These are phyloP conservation scores for Archivesica marissinica DNA, from an alignment of 1,140 invertebrate species.

Conservation along the genomic window DNA sequence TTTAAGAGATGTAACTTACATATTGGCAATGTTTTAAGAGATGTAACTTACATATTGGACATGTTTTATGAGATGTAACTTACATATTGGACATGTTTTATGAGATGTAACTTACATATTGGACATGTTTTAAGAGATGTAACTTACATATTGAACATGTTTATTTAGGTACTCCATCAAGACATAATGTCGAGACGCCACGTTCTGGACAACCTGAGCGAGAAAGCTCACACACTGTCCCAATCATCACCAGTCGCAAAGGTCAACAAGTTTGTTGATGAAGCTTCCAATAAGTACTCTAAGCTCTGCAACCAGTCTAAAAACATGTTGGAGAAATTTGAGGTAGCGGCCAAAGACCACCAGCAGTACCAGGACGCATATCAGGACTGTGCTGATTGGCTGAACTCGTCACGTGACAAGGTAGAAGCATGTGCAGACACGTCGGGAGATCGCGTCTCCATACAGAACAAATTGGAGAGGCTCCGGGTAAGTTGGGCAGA, in stretches of 20 bases:
- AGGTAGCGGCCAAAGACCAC: conserved; percentile 94
- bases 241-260: conserved; percentile 84
- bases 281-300: conserved; percentile 94
- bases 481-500: conserved; percentile 88
- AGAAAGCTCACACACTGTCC: conserved; percentile 95
- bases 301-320: conserved; percentile 95
- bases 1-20: too few species aligned
- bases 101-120: too few species aligned
- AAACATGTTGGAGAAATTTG: conserved; percentile 92
- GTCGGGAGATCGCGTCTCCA: conserved; percentile 93
- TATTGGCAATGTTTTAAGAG: too few species aligned
- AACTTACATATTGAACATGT: too few species aligned
- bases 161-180: conserved; percentile 90
- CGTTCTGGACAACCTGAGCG: conserved; percentile 94
- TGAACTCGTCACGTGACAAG: conserved; percentile 93
- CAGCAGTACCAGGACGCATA: conserved; percentile 94
- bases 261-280: conserved; percentile 92
- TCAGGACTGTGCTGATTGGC: conserved; percentile 94
- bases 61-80: too few species aligned
- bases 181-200: conserved; percentile 96
- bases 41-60: too few species aligned
- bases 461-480: conserved; percentile 95
- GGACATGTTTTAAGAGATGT: too few species aligned
- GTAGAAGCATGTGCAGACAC: conserved; percentile 94
- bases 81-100: too few species aligned